Percentiles rank a stretch among this genome's conserved stretches.
These are phyloP conservation scores for Uropetala carovei DNA, from an alignment of 2,888 invertebrate genomes.

Conservation along the genomic window DNA sequence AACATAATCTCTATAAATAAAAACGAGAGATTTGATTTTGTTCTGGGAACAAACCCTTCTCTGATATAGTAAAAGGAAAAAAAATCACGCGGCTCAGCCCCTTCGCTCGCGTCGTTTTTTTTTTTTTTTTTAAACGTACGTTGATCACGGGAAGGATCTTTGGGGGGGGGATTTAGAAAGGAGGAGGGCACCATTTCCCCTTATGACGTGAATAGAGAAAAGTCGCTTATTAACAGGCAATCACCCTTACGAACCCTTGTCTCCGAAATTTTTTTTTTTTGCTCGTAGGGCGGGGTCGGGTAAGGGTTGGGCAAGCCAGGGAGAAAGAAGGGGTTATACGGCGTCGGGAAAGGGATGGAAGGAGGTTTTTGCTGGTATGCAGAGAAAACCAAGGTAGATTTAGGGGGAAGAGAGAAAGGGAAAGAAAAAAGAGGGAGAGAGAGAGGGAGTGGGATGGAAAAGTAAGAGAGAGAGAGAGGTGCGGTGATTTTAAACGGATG, in stretches of 20 bases:
- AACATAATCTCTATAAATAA: too few relatives aligned
- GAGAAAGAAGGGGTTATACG: neutral
- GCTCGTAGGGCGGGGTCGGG: neutral
- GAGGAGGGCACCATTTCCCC: neutral
- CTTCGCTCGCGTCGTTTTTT: too few relatives aligned
- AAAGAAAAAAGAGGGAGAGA: neutral
- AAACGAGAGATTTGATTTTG: too few relatives aligned
- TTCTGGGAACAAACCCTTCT: too few relatives aligned
- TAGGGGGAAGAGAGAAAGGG: too few relatives aligned
- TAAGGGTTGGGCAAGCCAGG: neutral
- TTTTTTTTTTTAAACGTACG: too few relatives aligned
- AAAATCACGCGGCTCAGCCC: too few relatives aligned
- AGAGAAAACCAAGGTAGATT: neutral
- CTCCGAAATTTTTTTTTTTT: neutral
- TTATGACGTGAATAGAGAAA: neutral
- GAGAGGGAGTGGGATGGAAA: neutral
- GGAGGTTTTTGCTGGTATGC: neutral
- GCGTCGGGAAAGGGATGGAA: neutral
- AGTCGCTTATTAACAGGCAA: neutral
- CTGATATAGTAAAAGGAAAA: too few relatives aligned
- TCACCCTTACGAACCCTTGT: conserved; percentile 10
- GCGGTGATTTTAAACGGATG: conserved; percentile 28
- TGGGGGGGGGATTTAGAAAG: too few relatives aligned
- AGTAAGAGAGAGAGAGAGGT: neutral
- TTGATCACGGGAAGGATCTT: too few relatives aligned